Evolutionary conservation across 2,797 vertebrate species (phyloP).

Genomic region (Phalloptychus januarius): DNA sequence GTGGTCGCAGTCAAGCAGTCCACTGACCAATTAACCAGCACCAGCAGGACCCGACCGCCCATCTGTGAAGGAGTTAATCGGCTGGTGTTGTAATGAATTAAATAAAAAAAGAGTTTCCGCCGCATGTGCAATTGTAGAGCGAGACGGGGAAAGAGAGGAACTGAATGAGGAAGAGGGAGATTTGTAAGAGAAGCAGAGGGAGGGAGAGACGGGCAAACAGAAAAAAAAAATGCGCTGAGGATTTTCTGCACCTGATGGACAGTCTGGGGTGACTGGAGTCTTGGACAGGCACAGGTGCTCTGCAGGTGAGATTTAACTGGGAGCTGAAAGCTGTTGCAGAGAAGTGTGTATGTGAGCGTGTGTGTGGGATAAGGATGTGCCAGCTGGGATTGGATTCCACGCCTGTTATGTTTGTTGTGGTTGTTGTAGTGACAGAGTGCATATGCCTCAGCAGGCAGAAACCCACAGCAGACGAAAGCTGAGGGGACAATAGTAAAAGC

Average conservation of each 20-base stretch:
- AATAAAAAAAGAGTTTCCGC: conserved; percentile 82
- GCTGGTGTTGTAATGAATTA: conserved; percentile 84
- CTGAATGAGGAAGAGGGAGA: conserved; percentile 50
- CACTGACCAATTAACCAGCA: conserved; percentile 75
- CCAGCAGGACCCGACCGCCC: conserved; percentile 67
- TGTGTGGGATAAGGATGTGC: conserved; percentile 19
- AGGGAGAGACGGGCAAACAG: conserved; percentile 49
- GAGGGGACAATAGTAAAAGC: conserved; percentile 42
- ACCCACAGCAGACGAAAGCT: conserved; percentile 34
- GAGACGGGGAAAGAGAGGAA: conserved; percentile 51
- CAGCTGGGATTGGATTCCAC: conserved; percentile 60
- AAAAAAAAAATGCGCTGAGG: conserved; percentile 56
- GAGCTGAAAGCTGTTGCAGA: conserved; percentile 33
- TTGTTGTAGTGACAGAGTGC: conserved; percentile 68
- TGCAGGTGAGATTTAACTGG: conserved; percentile 72
- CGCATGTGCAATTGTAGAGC: conserved; percentile 74
- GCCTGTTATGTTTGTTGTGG: conserved; percentile 71
- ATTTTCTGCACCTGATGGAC: conserved; percentile 73
- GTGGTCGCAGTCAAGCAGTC: conserved; percentile 59
- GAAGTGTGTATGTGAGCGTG: conserved; percentile 19
- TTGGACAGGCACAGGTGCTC: conserved; percentile 74
- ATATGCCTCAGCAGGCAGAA: conserved; percentile 42
- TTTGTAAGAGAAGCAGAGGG: conserved; percentile 52
- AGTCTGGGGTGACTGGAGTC: conserved; percentile 70
- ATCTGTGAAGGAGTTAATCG: conserved; percentile 79